Conservation (phyloP, 2,113 vertebrate species). For the Chionis minor region DNA sequence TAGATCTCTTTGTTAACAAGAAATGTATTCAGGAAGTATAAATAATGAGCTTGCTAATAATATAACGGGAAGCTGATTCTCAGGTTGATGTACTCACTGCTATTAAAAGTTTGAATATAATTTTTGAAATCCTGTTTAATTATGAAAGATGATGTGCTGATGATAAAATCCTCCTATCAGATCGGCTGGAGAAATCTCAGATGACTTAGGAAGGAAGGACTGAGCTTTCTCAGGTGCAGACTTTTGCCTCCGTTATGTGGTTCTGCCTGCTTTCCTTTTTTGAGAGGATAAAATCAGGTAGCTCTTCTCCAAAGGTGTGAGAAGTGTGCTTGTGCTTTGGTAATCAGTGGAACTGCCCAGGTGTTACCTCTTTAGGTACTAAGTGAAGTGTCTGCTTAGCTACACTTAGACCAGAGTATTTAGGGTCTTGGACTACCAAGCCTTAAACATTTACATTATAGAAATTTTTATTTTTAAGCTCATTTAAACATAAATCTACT, state of each 20-base stretch:
- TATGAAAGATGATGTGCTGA: not conserved
- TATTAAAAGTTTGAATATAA: not conserved
- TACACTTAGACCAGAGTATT: not conserved
- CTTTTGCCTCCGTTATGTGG: not conserved
- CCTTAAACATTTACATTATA: fast-evolving
- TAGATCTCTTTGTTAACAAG: not conserved
- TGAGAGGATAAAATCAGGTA: not conserved
- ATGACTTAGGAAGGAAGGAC: not conserved
- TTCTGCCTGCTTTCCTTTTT: not conserved
- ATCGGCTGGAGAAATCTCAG: not conserved
- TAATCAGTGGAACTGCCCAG: fast-evolving
- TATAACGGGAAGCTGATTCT: not conserved
- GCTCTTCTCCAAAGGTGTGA: fast-evolving
- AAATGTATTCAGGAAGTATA: slow-evolving; percentile 9
- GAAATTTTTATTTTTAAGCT: not conserved
- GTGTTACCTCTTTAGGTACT: fast-evolving
- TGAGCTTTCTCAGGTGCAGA: not conserved
- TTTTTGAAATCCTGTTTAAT: slow-evolving; percentile 18
- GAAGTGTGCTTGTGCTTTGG: fast-evolving
- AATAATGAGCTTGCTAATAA: slow-evolving; percentile 14
- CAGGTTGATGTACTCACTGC: not conserved
- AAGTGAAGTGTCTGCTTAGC: not conserved
- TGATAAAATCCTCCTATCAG: not conserved
- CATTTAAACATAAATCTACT: not conserved
- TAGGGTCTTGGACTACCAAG: not conserved